Evolutionary conservation across 1,140 invertebrate genomes (phyloP).

Genomic region (Ganaspis sp.): DNA sequence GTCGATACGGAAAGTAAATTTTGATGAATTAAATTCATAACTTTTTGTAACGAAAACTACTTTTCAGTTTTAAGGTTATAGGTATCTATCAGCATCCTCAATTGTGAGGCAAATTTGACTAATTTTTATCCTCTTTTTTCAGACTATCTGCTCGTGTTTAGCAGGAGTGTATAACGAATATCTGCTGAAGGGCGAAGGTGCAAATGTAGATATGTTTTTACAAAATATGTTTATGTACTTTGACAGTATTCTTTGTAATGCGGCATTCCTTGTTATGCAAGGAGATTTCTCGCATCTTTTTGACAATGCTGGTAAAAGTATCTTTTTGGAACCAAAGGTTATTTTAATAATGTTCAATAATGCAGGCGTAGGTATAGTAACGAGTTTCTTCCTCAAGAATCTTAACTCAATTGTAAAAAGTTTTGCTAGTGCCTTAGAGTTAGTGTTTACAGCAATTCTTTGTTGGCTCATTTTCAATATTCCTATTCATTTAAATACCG

Average conservation of each 20-base stretch:
- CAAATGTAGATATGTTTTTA: conserved; percentile 91
- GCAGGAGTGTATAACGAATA: conserved; percentile 98
- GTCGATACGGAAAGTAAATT: too few species aligned
- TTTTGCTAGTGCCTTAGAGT: conserved; percentile 95
- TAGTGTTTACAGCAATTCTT: conserved; percentile 93
- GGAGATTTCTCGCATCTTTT: conserved; percentile 81
- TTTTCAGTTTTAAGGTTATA: too few species aligned
- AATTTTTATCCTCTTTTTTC: conserved; percentile 70
- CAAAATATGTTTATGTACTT: conserved; percentile 98
- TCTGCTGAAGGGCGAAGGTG: conserved; percentile 90
- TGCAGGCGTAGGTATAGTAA: conserved; percentile 93
- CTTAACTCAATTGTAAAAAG: conserved; percentile 98
- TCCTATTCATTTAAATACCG: conserved; percentile 89
- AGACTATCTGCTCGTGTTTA: conserved; percentile 94
- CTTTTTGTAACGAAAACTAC: too few species aligned
- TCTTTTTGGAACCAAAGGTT: conserved; percentile 77
- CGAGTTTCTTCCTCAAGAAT: conserved; percentile 94
- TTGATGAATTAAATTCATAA: too few species aligned
- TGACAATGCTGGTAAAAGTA: conserved; percentile 72
- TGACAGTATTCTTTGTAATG: conserved; percentile 94
- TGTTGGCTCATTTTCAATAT: conserved; percentile 94
- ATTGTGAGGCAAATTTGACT: conserved; percentile 34
- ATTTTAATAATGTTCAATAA: conserved; percentile 92
- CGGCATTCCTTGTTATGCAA: conserved; percentile 81
- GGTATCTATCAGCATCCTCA: too few species aligned